Evolutionary conservation across 2,797 vertebrate genomes (phyloP), one percentile per base, ranked within the genome.

Genomic region (Austrolebias charrua): DNA sequence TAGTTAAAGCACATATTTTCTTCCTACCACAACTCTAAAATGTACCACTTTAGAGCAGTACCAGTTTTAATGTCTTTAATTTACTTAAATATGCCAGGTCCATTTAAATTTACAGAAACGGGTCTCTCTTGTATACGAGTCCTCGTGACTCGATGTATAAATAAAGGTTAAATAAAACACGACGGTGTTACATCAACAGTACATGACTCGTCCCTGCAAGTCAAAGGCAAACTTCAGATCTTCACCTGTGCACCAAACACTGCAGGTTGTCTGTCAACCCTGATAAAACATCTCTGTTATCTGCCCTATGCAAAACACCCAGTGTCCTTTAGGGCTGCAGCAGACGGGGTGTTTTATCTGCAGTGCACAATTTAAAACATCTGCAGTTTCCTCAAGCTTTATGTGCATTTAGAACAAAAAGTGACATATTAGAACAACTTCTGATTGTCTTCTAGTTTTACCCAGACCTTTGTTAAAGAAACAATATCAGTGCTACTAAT

Each of bases 231-330:
- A 68, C 56, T 20, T 66, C 16, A 46, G 61, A 19, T 52, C 63
- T 72, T 55, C 51, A 5, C 0, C 28, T 6, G 19, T 29, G 45
- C 48, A 24, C 50, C 33, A 49, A 65, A 54, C 49, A 44, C 47
- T 69, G 49, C n/a, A 43, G 20, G 64, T 46, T 73, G 58, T 75
- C 75, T 33, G 16, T 80, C 64, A 66, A 29, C 55, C 16, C 35
- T 58, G 78, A 79, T 76, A 69, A 66, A 79, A 60, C 55, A n/a
- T 45, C 4, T 0, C 60, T 70, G 61, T 73, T 82, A 71, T 84
- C 74, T 71, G 45, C 33, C 20, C 29, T 52, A 19, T 80, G 63
- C 51, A 76, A 82, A 82, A 78, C 20, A 20, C 13, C 16, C 40
- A 12, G 9, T 2, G 0, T 24, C 55, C 69, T 82, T 75, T 60